Evolutionary conservation across 2,888 invertebrate species (phyloP).

Genomic region (Eilema depressum): DNA sequence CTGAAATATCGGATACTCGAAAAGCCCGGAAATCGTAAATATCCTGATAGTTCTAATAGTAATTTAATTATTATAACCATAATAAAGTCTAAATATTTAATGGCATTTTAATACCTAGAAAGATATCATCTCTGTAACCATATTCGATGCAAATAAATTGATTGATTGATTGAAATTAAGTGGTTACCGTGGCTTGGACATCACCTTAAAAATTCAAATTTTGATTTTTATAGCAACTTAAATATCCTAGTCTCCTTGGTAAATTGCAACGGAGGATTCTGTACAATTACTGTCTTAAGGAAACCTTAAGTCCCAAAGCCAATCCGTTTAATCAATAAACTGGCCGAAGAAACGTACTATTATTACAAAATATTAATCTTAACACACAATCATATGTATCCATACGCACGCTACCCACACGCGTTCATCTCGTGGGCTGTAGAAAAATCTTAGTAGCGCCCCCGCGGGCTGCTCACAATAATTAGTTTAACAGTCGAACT

Average conservation of each 20-base stretch:
- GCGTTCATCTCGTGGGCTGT: slow-evolving; percentile 55
- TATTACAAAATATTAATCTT: slow-evolving; percentile 57
- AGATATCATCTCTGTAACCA: too few relatives aligned
- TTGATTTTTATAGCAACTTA: background rate
- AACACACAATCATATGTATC: slow-evolving; percentile 30
- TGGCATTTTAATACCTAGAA: too few relatives aligned
- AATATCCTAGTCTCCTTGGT: background rate
- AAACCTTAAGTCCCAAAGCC: slow-evolving; percentile 12
- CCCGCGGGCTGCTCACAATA: slow-evolving; percentile 66
- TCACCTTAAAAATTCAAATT: too few relatives aligned
- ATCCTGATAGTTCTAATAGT: too few relatives aligned
- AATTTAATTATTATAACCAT: too few relatives aligned
- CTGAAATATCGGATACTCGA: too few relatives aligned
- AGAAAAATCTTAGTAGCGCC: slow-evolving; percentile 71
- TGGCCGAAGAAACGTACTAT: slow-evolving; percentile 29
- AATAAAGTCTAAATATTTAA: too few relatives aligned
- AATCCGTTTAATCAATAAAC: slow-evolving; percentile 41
- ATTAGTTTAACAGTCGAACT: slow-evolving; percentile 76
- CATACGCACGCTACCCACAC: slow-evolving; percentile 45
- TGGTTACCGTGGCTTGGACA: too few relatives aligned
- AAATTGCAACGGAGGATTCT: background rate
- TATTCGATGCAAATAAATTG: too few relatives aligned
- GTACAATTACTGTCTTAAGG: background rate
- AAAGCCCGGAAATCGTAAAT: too few relatives aligned
- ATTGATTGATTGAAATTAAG: too few relatives aligned